Evolutionary conservation across 2,113 vertebrate genomes (phyloP).

Genomic region (Propithecus coquereli): DNA sequence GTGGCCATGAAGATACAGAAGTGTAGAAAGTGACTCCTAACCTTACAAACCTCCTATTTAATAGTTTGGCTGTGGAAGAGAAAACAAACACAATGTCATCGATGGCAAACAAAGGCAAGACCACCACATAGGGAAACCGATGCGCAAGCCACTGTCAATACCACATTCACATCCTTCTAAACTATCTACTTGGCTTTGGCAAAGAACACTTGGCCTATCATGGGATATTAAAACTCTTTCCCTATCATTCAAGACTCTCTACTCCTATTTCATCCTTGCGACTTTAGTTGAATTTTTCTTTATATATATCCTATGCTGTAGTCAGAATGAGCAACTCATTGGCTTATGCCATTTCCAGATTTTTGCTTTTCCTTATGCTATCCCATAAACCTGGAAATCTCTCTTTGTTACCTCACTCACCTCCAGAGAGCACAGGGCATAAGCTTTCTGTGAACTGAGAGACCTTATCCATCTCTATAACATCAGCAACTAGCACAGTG

Average conservation of each 20-base stretch:
- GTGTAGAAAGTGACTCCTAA: background rate
- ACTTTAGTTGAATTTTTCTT: background rate
- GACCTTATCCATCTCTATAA: no score
- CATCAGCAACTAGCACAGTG: accelerated
- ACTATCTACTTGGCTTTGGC: background rate
- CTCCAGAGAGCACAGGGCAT: background rate
- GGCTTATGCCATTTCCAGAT: background rate
- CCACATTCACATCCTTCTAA: no score
- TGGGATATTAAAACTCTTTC: background rate
- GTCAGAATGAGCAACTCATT: background rate
- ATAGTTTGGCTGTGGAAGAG: background rate
- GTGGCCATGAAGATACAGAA: no score
- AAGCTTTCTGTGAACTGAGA: background rate
- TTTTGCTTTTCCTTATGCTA: background rate
- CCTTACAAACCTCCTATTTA: no score
- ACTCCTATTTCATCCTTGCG: background rate
- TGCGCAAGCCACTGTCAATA: background rate
- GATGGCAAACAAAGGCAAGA: background rate
- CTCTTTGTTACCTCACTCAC: background rate
- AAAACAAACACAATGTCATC: background rate
- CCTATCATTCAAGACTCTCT: background rate
- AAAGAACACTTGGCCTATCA: background rate
- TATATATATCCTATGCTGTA: background rate
- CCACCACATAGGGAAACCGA: no score
- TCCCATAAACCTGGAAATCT: background rate